phyloP scores from a whole-genome alignment of 2,888 invertebrate genomes.

The Lasioglossum leucozonium region DNA sequence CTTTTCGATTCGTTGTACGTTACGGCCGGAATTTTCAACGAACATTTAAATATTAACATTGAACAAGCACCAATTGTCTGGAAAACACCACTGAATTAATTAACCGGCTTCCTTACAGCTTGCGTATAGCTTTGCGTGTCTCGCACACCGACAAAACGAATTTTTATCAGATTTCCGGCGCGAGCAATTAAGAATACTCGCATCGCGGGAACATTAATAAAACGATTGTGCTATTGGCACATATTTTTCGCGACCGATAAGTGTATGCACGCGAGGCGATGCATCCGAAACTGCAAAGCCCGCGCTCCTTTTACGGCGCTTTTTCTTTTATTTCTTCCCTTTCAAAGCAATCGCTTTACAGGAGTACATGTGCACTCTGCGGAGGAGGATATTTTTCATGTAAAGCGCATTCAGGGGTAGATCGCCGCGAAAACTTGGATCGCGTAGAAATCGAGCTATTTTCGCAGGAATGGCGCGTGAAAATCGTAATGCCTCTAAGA shows the following conservation, averaged over 20 bases:
- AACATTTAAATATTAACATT: slow-evolving; percentile 32
- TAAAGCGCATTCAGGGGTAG: slow-evolving; percentile 43
- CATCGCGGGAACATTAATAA: not conserved
- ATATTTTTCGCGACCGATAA: slow-evolving; percentile 4
- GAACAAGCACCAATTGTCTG: slow-evolving; percentile 9
- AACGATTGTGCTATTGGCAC: not conserved
- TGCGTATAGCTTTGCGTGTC: too few relatives aligned
- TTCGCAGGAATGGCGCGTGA: slow-evolving; percentile 17
- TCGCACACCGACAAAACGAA: too few relatives aligned
- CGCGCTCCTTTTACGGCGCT: slow-evolving; percentile 14
- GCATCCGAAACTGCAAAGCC: slow-evolving; percentile 25
- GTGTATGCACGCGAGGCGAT: slow-evolving; percentile 35
- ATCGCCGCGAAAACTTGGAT: slow-evolving; percentile 26
- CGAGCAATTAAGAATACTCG: not conserved
- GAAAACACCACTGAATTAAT: not conserved
- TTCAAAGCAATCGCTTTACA: slow-evolving; percentile 45
- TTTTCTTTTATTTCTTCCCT: slow-evolving; percentile 44
- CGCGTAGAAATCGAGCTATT: slow-evolving; percentile 31
- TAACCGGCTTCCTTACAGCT: not conserved
- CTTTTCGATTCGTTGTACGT: slow-evolving; percentile 21
- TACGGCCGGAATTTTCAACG: not conserved
- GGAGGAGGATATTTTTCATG: slow-evolving; percentile 51
- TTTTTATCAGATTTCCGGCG: not conserved
- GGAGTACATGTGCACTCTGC: slow-evolving; percentile 39
- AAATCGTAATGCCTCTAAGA: slow-evolving; percentile 31